phyloP scores from a whole-genome alignment of 2,888 invertebrate species.

The Protula sp. region DNA sequence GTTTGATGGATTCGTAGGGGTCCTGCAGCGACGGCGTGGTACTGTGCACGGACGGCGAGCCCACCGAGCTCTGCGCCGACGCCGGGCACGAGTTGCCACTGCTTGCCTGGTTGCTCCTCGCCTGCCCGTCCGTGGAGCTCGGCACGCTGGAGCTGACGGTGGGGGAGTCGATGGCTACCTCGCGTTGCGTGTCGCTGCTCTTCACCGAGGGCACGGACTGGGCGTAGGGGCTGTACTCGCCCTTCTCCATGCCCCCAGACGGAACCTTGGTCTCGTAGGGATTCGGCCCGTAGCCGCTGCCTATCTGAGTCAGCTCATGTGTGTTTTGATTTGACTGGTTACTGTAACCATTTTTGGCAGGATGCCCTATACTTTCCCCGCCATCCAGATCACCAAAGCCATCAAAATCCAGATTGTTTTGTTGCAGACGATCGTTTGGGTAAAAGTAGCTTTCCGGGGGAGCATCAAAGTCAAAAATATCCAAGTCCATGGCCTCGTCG shows the following conservation, averaged over 20 bases:
- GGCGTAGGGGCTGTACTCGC: background rate
- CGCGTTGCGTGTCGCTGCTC: background rate
- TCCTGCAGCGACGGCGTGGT: background rate
- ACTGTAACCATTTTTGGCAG: background rate
- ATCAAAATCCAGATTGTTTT: background rate
- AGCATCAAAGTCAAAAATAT: constrained; percentile 41
- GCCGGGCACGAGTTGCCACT: constrained; percentile 1
- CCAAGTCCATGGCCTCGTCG: constrained; percentile 51
- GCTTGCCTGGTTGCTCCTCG: background rate
- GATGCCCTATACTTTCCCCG: background rate
- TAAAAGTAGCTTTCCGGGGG: background rate
- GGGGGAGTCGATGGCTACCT: background rate
- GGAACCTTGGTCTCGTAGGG: background rate
- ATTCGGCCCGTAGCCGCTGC: background rate
- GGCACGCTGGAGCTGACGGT: constrained; percentile 6
- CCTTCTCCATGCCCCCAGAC: background rate
- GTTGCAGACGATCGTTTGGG: background rate
- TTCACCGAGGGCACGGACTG: constrained; percentile 1
- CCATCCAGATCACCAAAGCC: background rate
- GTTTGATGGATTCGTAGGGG: background rate
- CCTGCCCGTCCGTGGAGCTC: background rate
- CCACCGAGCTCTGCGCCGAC: constrained; percentile 1
- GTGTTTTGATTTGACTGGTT: no score
- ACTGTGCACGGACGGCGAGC: constrained; percentile 7
- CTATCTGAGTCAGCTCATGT: no score